Base-by-base conservation (phyloP, 53 echinoderm and acorn worm species). In the Luidia sarsii region DNA sequence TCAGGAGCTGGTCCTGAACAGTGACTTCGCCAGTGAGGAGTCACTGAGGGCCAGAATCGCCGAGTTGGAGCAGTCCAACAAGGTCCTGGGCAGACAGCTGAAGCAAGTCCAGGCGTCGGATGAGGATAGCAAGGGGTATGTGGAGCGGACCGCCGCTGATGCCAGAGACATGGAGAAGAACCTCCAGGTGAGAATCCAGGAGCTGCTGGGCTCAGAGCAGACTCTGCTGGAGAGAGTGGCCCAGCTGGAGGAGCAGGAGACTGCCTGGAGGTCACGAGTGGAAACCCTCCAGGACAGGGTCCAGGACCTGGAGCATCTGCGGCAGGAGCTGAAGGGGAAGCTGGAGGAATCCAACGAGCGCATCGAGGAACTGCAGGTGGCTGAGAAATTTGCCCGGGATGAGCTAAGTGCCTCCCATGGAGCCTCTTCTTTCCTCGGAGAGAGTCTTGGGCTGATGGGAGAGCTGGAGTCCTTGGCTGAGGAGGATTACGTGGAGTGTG, bases 21-120 rank as follows among this genome's bases (percentile, higher is more conserved):
- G 91, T 57, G 91, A 84, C 23, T 89, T 91, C 79, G 91, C 91
- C 38, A 84, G 88, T 67, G 87, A 92, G 64, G 90, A 88, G 16
- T 56, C 73, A 50, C 67, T 94, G 5, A 83, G 88, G 33, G 86
- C 86, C 30, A 82, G 81, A 52, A 90, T 95, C 14, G 80, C 84
- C 29, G 89, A 80, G 59, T 66, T 99, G 33, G 89, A 94, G 55
- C 72, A 89, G 81, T 81, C 84, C 7, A 87, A 94, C 37, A 87
- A 87, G 55, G 30, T 69, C 34, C 68, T 99, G 35, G 74, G 68
- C 22, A 60, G 69, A 33, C 64, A 89, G 83, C 67, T 91, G 24
- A 80, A 94, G 35, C 72, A 82, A 19, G 61, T 86, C 13, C 75
- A 87, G 52, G 39, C 27, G 0, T 55, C 82, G 13, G 73, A 64